Evolutionary conservation across 2,797 vertebrate genomes (phyloP), one percentile per base, ranked within the genome.

Genomic region (Esox masquinongy): DNA sequence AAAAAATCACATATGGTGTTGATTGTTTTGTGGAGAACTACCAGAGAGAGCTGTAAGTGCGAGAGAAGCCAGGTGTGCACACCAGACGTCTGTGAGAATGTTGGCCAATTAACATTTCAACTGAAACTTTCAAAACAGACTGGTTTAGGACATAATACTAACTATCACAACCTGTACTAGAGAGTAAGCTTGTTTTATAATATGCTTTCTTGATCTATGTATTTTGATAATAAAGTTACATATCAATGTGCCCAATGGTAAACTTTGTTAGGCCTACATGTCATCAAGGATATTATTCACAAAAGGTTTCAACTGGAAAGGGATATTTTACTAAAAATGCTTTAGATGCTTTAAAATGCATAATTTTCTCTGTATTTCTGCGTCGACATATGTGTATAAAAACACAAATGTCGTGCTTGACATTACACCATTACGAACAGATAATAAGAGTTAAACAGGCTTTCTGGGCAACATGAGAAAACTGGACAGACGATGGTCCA

Each of bases 221-320:
- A 78, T 81, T 85, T 88, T 89, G 87, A 67, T 61, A 61, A 14
- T 61, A 11, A 61, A 61, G n/a, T 24, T 61, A 61, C 11, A 24
- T 61, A 26, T 61, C 11, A 24, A 26, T 61, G 3, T 24, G 56
- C 22, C n/a, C n/a, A 24, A 50, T 43, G 15, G 43, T 80, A 75
- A 83, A 82, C 81, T 77, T 82, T 83, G 75, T 82, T 88, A 87
- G 86, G 82, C 84, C 85, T 84, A 84, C 79, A 76, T 81, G 83
- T 80, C 85, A 77, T 83, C 83, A 86, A 80, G 74, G 77, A 70
- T 73, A 74, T 79, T 77, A 17, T 88, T 86, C 82, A 80, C 72
- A 67, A 80, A 76, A 71, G 70, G 61, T 72, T 90, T 87, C 75
- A 83, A 84, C 81, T 78, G 43, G 3, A 14, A 47, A 11, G 43